phyloP scores from a whole-genome alignment of 2,797 vertebrate species.

The Eleutherodactylus coqui region DNA sequence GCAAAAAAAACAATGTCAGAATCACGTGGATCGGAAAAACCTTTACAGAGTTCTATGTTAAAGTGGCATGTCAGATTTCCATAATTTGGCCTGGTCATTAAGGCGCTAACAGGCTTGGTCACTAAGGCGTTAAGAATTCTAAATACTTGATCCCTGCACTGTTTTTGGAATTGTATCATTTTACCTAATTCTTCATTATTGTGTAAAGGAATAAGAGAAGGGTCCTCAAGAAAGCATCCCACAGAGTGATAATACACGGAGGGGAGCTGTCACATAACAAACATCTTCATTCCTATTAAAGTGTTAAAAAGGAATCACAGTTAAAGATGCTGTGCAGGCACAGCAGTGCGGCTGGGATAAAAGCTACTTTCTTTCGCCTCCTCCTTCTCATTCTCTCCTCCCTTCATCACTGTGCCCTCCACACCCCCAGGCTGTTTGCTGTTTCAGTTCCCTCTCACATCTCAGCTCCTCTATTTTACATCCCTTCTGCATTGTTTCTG shows the following conservation, averaged over 20 bases:
- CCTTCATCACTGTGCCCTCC: conserved; percentile 56
- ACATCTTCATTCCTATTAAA: not conserved
- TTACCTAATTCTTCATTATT: not conserved
- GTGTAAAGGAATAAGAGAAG: not conserved
- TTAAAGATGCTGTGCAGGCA: conserved; percentile 54
- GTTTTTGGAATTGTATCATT: not conserved
- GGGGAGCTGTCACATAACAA: not conserved
- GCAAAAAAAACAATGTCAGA: no score
- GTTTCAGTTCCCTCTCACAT: conserved; percentile 44
- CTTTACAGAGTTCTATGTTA: no score
- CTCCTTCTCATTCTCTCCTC: conserved; percentile 62
- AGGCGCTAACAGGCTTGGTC: no score
- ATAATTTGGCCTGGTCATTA: no score
- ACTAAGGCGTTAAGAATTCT: not conserved
- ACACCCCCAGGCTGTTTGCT: conserved; percentile 34
- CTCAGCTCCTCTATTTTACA: conserved; percentile 40
- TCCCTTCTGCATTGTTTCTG: conserved; percentile 46
- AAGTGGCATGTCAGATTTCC: no score
- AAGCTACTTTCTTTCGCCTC: conserved; percentile 55
- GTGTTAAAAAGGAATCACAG: conserved; percentile 46
- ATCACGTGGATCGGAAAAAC: no score
- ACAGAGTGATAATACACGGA: not conserved
- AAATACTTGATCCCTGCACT: not conserved
- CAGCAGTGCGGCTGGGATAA: conserved; percentile 60
- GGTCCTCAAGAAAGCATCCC: not conserved